These are phyloP conservation scores for Acinonyx jubatus DNA, from an alignment of 2,113 vertebrate genomes.

Conservation along the genomic window DNA sequence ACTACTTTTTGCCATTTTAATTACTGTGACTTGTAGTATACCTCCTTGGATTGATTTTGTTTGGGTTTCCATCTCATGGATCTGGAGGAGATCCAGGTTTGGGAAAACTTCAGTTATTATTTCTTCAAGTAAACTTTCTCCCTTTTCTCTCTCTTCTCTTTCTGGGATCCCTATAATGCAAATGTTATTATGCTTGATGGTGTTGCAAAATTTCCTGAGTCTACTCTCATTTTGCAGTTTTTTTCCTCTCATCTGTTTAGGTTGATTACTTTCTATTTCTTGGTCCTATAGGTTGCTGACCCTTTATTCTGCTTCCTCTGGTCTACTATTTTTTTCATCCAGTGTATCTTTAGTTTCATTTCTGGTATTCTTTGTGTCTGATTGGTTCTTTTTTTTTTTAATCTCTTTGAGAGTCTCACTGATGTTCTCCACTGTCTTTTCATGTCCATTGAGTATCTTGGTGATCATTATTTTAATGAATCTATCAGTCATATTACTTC, in stretches of 20 bases:
- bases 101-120: neutral
- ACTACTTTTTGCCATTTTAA: neutral
- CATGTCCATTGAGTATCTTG: neutral
- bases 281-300: neutral
- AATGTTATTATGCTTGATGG: neutral
- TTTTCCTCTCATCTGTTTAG: neutral
- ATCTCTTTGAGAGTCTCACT: neutral
- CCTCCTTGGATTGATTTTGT: neutral
- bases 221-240: neutral
- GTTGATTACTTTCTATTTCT: neutral
- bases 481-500: neutral
- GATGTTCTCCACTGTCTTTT: neutral
- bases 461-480: neutral
- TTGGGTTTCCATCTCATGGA: neutral
- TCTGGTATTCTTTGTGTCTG: neutral
- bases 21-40: neutral
- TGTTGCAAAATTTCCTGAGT: neutral
- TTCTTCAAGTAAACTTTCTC: neutral
- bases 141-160: neutral
- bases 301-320: neutral
- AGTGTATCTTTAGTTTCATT: neutral
- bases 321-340: neutral
- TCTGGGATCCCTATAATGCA: neutral
- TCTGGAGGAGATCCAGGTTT: neutral
- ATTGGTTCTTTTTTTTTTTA: neutral